Percentiles rank a stretch among this genome's conserved stretches.
Evolutionary conservation across 2,113 vertebrate genomes (phyloP).

Genomic region (Blennius ocellaris): DNA sequence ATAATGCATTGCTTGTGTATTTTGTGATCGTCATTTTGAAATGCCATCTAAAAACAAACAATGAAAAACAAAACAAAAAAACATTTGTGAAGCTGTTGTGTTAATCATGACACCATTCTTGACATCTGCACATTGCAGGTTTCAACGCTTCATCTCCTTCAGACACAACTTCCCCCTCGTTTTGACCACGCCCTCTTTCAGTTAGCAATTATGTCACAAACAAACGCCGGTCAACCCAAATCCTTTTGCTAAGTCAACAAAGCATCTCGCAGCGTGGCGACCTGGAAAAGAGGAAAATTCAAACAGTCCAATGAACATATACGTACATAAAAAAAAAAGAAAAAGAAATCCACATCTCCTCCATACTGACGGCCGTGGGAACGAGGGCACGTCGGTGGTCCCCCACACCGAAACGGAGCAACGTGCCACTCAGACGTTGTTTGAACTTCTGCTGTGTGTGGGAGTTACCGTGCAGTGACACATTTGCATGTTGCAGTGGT

Average conservation of each 20-base stretch:
- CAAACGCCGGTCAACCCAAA: neutral
- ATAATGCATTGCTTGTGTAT: too few species aligned
- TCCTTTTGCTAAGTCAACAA: neutral
- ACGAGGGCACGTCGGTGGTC: neutral
- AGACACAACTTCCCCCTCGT: slow-evolving; percentile 1
- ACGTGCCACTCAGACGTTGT: slow-evolving; percentile 1
- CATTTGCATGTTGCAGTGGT: slow-evolving; percentile 49
- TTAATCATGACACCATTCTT: neutral
- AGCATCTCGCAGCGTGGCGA: neutral
- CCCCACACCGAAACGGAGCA: neutral
- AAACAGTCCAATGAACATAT: too few species aligned
- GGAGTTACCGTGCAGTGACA: slow-evolving; percentile 1
- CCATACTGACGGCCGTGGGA: neutral
- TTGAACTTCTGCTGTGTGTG: slow-evolving; percentile 9
- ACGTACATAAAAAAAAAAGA: too few species aligned
- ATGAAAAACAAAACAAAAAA: too few species aligned
- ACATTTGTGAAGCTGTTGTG: too few species aligned
- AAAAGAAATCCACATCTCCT: neutral
- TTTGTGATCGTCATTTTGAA: too few species aligned
- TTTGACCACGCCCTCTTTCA: slow-evolving; percentile 32
- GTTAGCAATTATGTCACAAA: slow-evolving; percentile 47
- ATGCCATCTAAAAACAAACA: too few species aligned
- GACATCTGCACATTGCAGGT: neutral
- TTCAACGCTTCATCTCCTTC: slow-evolving; percentile 13
- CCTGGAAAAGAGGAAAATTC: neutral